These are phyloP conservation scores for Agriopis aurantiaria DNA, from an alignment of 2,888 invertebrate genomes.

Conservation along the genomic window DNA sequence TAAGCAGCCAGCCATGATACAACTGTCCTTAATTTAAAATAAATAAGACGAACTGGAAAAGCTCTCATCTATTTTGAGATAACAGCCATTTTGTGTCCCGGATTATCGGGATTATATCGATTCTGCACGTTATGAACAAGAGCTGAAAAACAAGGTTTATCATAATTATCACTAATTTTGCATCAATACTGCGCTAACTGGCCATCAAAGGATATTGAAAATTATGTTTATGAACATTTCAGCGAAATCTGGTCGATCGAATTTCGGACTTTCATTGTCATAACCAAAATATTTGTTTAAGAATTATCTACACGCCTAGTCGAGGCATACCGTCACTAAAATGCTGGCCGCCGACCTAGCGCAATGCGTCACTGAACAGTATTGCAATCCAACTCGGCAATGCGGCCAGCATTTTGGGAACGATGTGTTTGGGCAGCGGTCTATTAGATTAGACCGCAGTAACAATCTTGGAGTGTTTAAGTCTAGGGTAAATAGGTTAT, in stretches of 20 bases:
- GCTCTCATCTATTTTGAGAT: constrained; percentile 60
- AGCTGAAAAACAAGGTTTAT: constrained; percentile 50
- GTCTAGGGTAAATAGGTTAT: too few species aligned
- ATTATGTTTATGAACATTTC: constrained; percentile 13
- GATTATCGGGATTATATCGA: constrained; percentile 60
- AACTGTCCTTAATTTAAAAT: constrained; percentile 55
- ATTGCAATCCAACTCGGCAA: too few species aligned
- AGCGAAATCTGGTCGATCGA: background rate
- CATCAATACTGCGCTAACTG: constrained; percentile 41
- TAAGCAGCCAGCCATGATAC: constrained; percentile 41
- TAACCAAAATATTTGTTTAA: background rate
- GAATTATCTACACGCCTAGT: too few species aligned
- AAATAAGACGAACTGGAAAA: constrained; percentile 57
- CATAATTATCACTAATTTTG: constrained; percentile 48
- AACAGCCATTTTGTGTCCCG: constrained; percentile 58
- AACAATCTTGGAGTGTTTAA: too few species aligned
- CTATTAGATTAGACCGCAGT: too few species aligned
- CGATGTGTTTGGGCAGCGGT: too few species aligned
- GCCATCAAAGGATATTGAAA: constrained; percentile 15
- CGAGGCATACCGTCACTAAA: too few species aligned
- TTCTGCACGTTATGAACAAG: constrained; percentile 50
- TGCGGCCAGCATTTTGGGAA: too few species aligned
- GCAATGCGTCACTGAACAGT: too few species aligned
- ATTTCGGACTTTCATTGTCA: background rate
- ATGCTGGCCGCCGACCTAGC: too few species aligned